Conservation (phyloP, 2,888 invertebrate genomes). For the Nephrotoma guestfalica region DNA sequence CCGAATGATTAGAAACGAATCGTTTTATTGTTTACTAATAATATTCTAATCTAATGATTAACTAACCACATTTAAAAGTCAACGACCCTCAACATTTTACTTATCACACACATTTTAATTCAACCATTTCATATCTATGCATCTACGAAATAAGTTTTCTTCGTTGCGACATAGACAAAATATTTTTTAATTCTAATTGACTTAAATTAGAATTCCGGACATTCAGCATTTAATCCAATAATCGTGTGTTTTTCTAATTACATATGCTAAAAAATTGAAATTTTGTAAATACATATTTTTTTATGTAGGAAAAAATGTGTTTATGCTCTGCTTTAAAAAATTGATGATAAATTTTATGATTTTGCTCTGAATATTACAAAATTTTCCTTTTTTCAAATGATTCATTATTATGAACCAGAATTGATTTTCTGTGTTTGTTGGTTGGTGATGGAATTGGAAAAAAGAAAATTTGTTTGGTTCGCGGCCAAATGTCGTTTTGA, state of each 20-base stretch:
- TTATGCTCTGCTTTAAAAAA: too few species aligned
- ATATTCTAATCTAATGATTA: background rate
- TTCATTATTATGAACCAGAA: background rate
- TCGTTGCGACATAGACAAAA: background rate
- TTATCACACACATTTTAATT: background rate
- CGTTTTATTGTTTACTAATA: background rate
- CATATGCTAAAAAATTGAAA: background rate
- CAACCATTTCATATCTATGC: background rate
- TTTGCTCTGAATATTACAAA: background rate
- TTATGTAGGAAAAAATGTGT: too few species aligned
- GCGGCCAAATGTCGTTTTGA: background rate
- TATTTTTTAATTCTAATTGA: background rate
- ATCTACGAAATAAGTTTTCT: background rate
- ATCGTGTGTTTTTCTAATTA: background rate
- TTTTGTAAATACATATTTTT: background rate
- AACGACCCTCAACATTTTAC: background rate
- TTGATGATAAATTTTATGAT: background rate
- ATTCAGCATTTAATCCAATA: background rate
- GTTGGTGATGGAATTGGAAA: background rate
- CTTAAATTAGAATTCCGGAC: background rate
- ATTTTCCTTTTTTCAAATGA: background rate
- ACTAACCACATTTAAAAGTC: background rate
- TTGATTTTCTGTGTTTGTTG: background rate
- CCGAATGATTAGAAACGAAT: background rate
- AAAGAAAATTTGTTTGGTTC: background rate